phyloP scores from a whole-genome alignment of 1,140 invertebrate genomes.

The Drosophila pectinifera region DNA sequence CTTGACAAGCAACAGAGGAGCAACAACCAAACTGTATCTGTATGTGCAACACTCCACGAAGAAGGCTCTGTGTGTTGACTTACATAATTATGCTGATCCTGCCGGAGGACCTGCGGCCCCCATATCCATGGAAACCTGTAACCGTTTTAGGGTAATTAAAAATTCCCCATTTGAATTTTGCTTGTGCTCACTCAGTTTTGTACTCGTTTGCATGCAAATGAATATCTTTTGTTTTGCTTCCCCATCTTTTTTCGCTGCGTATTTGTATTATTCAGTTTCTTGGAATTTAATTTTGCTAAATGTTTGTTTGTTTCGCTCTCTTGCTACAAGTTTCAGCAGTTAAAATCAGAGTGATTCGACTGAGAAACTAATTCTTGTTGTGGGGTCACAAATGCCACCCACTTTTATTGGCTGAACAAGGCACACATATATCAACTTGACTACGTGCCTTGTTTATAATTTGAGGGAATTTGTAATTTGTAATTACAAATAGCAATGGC shows the following conservation, averaged over 20 bases:
- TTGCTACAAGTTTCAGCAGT: slow-evolving; percentile 1
- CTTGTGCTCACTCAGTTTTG: slow-evolving; percentile 28
- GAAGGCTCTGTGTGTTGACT: slow-evolving; percentile 12
- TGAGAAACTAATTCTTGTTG: slow-evolving; percentile 8
- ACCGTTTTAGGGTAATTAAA: slow-evolving; percentile 24
- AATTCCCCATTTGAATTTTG: slow-evolving; percentile 27
- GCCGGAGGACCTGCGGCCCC: background rate
- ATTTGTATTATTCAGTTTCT: slow-evolving; percentile 62
- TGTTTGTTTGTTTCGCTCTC: slow-evolving; percentile 18
- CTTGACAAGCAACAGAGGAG: slow-evolving; percentile 60
- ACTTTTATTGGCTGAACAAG: slow-evolving; percentile 10
- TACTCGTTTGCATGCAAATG: slow-evolving; percentile 68
- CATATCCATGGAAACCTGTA: slow-evolving; percentile 11
- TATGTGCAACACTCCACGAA: slow-evolving; percentile 27
- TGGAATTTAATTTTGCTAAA: slow-evolving; percentile 55
- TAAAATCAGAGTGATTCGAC: slow-evolving; percentile 11
- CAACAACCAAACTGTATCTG: slow-evolving; percentile 27
- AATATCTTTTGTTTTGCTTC: slow-evolving; percentile 54
- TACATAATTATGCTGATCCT: slow-evolving; percentile 45
- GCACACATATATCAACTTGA: slow-evolving; percentile 12
- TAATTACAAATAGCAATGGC: slow-evolving; percentile 8
- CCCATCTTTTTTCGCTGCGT: slow-evolving; percentile 1
- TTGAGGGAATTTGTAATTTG: slow-evolving; percentile 16
- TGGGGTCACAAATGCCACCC: slow-evolving; percentile 1
- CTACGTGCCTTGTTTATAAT: slow-evolving; percentile 25